A percentile compares a stretch with the other conserved stretches of the same genome.
Evolutionary conservation across 2,888 invertebrate species (phyloP).

Genomic region (Iphiclides podalirius): DNA sequence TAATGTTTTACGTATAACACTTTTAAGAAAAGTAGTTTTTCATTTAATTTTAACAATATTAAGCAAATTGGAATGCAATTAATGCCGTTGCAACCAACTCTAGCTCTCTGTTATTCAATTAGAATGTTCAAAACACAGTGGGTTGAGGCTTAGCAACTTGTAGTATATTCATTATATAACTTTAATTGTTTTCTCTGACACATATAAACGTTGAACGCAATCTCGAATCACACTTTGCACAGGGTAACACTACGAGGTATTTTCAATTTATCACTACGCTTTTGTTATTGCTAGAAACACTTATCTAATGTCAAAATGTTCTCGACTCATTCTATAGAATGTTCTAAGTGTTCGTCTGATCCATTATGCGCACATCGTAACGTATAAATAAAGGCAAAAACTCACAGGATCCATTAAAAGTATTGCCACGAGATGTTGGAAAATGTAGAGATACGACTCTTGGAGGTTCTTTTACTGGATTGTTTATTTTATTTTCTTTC

Average conservation of each 20-base stretch:
- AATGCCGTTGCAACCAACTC: constrained; percentile 11
- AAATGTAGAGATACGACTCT: constrained; percentile 45
- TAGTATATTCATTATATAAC: constrained; percentile 60
- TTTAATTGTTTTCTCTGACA: constrained; percentile 67
- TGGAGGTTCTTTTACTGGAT: constrained; percentile 19
- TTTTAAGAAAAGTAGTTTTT: too few species aligned
- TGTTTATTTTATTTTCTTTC: constrained; percentile 3
- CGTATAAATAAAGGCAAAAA: constrained; percentile 77
- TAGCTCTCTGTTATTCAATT: constrained; percentile 57
- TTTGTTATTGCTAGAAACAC: constrained; percentile 21
- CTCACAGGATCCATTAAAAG: constrained; percentile 77
- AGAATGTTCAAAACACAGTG: constrained; percentile 54
- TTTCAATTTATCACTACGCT: constrained; percentile 12
- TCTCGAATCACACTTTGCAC: background rate
- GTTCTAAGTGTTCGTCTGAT: constrained; percentile 67
- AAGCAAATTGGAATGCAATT: too few species aligned
- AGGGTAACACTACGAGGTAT: background rate
- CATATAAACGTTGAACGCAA: background rate
- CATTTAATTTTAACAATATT: too few species aligned
- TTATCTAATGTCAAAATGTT: constrained; percentile 26
- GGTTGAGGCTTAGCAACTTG: constrained; percentile 51
- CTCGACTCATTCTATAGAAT: constrained; percentile 46
- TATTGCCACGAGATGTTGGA: constrained; percentile 59
- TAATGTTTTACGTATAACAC: too few species aligned
- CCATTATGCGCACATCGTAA: constrained; percentile 76